A percentile compares a stretch with the other conserved stretches of the same genome.
Conservation (phyloP, 2,797 vertebrate genomes). For the Cryptoblepharus egeriae region DNA sequence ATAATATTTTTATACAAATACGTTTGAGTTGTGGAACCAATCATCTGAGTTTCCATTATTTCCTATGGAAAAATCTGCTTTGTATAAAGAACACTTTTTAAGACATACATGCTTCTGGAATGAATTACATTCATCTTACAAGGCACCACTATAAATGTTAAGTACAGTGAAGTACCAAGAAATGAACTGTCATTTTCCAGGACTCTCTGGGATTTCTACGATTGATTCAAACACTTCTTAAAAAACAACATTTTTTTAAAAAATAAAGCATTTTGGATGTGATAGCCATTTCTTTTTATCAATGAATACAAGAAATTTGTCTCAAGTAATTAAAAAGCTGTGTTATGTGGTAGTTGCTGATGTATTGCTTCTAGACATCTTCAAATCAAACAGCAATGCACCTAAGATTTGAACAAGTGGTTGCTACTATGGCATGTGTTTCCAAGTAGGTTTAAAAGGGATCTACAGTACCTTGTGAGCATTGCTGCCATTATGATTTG, state of each 20-base stretch:
- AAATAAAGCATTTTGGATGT: not conserved
- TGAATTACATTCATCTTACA: no score
- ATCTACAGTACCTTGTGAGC: not conserved
- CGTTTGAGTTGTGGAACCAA: no score
- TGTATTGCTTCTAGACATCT: not conserved
- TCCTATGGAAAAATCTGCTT: no score
- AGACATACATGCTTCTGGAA: no score
- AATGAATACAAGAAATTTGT: not conserved
- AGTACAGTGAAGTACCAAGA: no score
- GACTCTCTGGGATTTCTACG: no score
- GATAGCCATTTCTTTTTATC: not conserved
- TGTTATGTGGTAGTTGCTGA: not conserved
- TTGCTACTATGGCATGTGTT: not conserved
- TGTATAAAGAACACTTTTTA: no score
- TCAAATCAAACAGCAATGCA: not conserved
- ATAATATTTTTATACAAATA: no score
- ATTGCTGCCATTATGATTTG: not conserved
- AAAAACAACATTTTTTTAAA: not conserved
- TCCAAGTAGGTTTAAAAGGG: not conserved
- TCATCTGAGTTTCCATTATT: no score
- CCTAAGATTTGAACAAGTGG: not conserved
- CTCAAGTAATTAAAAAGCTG: not conserved
- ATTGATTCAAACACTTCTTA: not conserved
- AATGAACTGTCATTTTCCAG: no score
- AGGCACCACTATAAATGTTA: no score